Conservation (phyloP, 2,888 invertebrate genomes). For the Gastracanthus pulcherrimus region DNA sequence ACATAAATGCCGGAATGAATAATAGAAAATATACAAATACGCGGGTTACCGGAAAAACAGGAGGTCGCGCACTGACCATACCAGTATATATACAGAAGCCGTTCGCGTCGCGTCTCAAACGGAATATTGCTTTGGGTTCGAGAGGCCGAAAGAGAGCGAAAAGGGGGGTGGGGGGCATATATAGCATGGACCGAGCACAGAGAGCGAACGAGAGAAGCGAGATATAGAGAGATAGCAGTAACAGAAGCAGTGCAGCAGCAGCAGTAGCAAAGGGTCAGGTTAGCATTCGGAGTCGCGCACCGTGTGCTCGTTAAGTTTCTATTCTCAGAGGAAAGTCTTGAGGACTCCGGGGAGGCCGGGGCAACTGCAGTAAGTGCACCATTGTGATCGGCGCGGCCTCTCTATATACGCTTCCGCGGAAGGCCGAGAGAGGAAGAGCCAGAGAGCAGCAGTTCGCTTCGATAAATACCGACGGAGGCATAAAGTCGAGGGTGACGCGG, state of each 20-base stretch:
- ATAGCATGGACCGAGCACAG: too few species aligned
- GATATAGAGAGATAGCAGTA: not conserved
- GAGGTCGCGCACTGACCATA: not conserved
- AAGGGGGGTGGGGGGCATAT: not conserved
- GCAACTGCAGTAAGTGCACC: not conserved
- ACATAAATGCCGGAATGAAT: not conserved
- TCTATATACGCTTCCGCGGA: conserved; percentile 4
- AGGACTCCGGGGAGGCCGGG: not conserved
- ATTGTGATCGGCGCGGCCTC: conserved; percentile 15
- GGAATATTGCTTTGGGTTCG: conserved; percentile 49
- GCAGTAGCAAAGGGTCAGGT: conserved; percentile 39
- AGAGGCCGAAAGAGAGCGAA: not conserved
- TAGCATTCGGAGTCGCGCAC: conserved; percentile 44
- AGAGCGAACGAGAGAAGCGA: too few species aligned
- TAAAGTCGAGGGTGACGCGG: not conserved
- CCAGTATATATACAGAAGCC: conserved; percentile 36
- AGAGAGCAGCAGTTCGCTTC: not conserved
- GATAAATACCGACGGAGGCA: conserved; percentile 10
- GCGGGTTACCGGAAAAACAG: not conserved
- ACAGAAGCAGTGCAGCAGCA: too few species aligned
- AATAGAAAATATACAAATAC: not conserved
- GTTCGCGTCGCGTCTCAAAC: conserved; percentile 53
- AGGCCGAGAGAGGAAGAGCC: not conserved
- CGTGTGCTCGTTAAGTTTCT: conserved; percentile 48
- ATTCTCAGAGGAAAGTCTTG: conserved; percentile 30